Base-by-base conservation (phyloP, 2,888 invertebrate species). In the Sarcophaga variegata region DNA sequence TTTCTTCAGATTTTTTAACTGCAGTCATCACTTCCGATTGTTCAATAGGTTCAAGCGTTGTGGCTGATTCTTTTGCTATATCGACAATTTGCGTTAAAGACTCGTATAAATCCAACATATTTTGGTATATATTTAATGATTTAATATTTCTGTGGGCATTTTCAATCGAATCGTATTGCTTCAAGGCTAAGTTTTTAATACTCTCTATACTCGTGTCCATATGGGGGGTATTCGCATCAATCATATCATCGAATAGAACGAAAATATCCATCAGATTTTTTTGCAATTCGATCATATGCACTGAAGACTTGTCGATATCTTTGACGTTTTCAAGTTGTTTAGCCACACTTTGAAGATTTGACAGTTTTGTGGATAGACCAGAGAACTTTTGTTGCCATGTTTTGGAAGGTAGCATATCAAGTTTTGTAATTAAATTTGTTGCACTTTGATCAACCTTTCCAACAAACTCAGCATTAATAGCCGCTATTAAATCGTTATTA, bases 231-330 rank as follows among this genome's bases (percentile, higher is more conserved):
- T 66, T 22, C 0, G 22, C 17, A 25, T 90, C 86, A 6, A 89
- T 47, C 5, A 91, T 71, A 49, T 92, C 92, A 66, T 92, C 92
- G 37, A 90, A 85, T n/a, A 91, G 89, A 45, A 92, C 89, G 59
- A 91, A 92, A 37, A 90, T 92, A 54, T 54, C 91, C 92, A 93
- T 93, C 2, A 92, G 47, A 49, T 89, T 90, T 60, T 91, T 91
- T 78, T 93, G 93, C 20, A 93, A 54, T 14, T 90, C 87, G 8
- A 92, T 89, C 90, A 88, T 81, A 3, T 67, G 66, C 3, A 77
- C 70, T n/a, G 82, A 81, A 1, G 82, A 86, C 63, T 88, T 86
- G 14, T 83, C 85, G 4, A 77, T 10, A 11, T 83, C 80, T 25
- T 81, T 75, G 0, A 47, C 12, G 6, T n/a, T 5, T 62, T 74